A percentile compares a stretch with the other conserved stretches of the same genome.
These are phyloP conservation scores for Apodemus speciosus DNA, from an alignment of 2,113 vertebrate species.

Conservation along the genomic window DNA sequence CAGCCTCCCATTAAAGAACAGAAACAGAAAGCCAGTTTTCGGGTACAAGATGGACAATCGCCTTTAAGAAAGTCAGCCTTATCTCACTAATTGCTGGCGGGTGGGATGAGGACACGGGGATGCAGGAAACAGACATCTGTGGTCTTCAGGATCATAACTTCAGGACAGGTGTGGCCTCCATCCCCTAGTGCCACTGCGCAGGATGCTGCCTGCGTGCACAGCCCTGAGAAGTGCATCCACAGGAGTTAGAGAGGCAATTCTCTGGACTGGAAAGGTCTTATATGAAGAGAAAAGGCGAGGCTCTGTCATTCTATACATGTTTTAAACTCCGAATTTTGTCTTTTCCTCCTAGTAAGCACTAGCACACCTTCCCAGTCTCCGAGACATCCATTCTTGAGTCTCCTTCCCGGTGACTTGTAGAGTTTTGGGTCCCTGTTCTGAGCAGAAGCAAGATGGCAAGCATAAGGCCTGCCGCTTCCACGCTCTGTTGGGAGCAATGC, in stretches of 20 bases:
- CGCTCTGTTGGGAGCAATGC: rapidly evolving
- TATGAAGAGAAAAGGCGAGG: rapidly evolving
- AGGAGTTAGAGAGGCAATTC: rapidly evolving
- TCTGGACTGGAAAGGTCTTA: neutral
- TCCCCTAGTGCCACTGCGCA: rapidly evolving
- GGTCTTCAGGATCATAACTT: neutral
- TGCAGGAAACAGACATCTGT: rapidly evolving
- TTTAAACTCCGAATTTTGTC: neutral
- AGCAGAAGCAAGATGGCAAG: rapidly evolving
- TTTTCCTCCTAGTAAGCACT: neutral
- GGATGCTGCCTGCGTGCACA: rapidly evolving
- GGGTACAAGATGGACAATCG: rapidly evolving
- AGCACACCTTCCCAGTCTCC: neutral
- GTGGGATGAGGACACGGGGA: rapidly evolving
- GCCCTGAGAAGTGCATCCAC: rapidly evolving
- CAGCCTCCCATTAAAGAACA: neutral
- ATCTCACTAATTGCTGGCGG: no score
- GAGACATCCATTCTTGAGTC: rapidly evolving
- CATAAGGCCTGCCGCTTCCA: neutral
- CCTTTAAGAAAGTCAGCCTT: neutral
- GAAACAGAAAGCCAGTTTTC: neutral
- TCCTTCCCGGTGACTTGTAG: neutral
- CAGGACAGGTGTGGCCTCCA: rapidly evolving
- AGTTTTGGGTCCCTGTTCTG: rapidly evolving
- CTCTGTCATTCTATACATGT: neutral